phyloP scores from a whole-genome alignment of 2,888 invertebrate species.

The Noctua fimbriata region DNA sequence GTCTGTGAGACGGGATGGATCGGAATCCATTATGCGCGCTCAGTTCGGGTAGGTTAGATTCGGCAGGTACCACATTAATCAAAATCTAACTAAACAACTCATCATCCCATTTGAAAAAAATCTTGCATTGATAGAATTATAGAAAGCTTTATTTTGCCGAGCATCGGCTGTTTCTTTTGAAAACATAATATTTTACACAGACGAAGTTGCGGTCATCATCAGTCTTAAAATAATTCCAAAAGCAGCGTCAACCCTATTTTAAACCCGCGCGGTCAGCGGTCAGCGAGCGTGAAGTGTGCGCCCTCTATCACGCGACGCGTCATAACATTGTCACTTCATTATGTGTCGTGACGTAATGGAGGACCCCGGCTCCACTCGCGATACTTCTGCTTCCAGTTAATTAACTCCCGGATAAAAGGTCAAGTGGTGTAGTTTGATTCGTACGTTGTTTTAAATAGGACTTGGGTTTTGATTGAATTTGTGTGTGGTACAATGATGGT shows the following conservation, averaged over 20 bases:
- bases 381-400: conserved; percentile 77
- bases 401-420: conserved; percentile 78
- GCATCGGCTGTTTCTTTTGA: neutral
- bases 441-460: conserved; percentile 11
- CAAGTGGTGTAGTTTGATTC: conserved; percentile 63
- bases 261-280: conserved; percentile 60
- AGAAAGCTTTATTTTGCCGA: too few species aligned
- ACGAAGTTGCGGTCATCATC: neutral
- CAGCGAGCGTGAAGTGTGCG: conserved; percentile 72
- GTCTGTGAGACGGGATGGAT: neutral
- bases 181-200: neutral
- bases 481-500: neutral
- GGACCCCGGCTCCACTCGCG: conserved; percentile 64
- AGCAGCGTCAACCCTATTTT: conserved; percentile 43
- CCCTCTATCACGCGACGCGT: conserved; percentile 73
- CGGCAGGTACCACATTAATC: neutral
- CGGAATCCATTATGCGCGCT: neutral
- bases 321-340: conserved; percentile 86
- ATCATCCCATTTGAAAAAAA: neutral
- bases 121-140: neutral
- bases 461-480: neutral
- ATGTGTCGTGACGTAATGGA: conserved; percentile 75
- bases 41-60: neutral
- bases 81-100: neutral
- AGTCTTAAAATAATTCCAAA: neutral